Evolutionary conservation across 1,140 invertebrate species (phyloP).

Genomic region (Trinorchestia longiramus): DNA sequence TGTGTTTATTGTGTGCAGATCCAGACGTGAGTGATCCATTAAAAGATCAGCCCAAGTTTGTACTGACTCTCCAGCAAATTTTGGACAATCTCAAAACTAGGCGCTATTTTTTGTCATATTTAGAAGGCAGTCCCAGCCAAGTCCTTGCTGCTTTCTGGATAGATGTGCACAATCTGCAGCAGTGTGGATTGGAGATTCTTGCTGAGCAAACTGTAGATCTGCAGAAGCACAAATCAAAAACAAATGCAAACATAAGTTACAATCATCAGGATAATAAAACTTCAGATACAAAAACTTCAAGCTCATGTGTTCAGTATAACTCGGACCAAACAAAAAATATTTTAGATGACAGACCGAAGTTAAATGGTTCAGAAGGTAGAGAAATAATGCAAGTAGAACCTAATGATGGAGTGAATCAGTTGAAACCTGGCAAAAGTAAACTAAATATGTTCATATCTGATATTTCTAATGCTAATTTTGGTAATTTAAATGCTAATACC

Average conservation of each 20-base stretch:
- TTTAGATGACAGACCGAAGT: not conserved
- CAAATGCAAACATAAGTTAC: not conserved
- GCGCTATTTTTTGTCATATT: conserved; percentile 4
- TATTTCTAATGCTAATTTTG: conserved; percentile 45
- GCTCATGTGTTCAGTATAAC: not conserved
- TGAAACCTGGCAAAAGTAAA: not conserved
- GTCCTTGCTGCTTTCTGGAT: conserved; percentile 33
- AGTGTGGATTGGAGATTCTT: conserved; percentile 39
- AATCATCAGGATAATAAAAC: not conserved
- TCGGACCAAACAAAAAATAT: not conserved
- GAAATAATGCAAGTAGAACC: not conserved
- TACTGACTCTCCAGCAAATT: not conserved
- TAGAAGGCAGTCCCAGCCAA: conserved; percentile 6
- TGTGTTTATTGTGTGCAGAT: not conserved
- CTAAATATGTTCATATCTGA: not conserved
- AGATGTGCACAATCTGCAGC: conserved; percentile 38
- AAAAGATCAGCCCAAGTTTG: conserved; percentile 11
- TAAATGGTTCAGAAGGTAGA: not conserved
- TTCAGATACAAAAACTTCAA: not conserved
- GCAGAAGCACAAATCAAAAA: not conserved
- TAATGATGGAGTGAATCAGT: not conserved
- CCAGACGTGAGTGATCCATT: conserved; percentile 25
- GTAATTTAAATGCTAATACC: conserved; percentile 2
- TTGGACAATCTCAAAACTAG: conserved; percentile 17
- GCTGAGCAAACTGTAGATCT: not conserved